Percentiles rank a stretch among this genome's conserved stretches.
Conservation (phyloP, 37 sponge, comb jelly and placozoan genomes). For the Spongilla lacustris region DNA sequence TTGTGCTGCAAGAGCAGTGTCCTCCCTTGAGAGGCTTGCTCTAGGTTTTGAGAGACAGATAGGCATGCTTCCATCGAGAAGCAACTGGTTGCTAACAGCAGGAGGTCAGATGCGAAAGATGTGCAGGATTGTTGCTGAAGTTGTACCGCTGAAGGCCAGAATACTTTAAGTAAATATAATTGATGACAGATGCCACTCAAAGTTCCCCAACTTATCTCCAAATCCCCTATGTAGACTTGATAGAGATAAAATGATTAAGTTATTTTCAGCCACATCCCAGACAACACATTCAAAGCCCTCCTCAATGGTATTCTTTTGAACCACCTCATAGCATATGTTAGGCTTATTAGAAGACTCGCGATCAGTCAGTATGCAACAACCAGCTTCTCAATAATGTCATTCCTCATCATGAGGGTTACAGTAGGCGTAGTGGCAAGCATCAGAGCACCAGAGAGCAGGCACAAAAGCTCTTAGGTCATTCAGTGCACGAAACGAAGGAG, state of each 20-base stretch:
- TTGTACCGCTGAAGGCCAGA: too few species aligned
- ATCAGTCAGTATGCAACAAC: not conserved
- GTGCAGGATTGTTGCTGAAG: too few species aligned
- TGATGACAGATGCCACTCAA: too few species aligned
- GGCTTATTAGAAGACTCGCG: not conserved
- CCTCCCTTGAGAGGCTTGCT: too few species aligned
- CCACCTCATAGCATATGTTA: conserved; percentile 5
- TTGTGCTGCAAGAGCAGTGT: too few species aligned
- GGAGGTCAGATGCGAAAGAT: too few species aligned
- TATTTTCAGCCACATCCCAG: conserved; percentile 1
- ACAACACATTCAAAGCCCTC: not conserved
- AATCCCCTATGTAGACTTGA: too few species aligned
- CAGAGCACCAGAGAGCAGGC: conserved; percentile 20
- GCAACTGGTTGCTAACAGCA: not conserved
- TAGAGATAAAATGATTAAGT: too few species aligned
- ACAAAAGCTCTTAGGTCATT: conserved; percentile 17
- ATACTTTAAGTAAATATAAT: too few species aligned
- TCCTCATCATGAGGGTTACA: conserved; percentile 4
- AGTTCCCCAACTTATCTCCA: too few species aligned
- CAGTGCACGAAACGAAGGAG: conserved; percentile 6
- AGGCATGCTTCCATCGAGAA: not conserved
- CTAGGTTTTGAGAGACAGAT: too few species aligned
- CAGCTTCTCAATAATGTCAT: conserved; percentile 15
- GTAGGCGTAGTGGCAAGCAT: conserved; percentile 20
- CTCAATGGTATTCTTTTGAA: conserved; percentile 4